Conservation (phyloP, 2,113 vertebrate genomes). For the Pygoscelis antarcticus region DNA sequence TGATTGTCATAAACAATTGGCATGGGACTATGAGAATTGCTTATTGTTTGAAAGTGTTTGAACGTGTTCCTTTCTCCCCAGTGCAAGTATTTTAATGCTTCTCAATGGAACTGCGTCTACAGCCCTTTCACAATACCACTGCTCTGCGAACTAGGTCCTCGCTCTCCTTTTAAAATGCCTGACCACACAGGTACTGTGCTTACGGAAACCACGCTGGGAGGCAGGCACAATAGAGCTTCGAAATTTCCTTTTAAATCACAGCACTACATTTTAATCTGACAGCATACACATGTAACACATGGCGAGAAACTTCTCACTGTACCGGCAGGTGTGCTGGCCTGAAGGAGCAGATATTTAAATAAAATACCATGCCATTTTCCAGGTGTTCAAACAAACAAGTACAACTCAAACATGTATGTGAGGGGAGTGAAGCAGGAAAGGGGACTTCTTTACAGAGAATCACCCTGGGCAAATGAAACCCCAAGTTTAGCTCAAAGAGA, state of each 20-base stretch:
- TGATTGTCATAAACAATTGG: background rate
- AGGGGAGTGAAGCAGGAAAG: background rate
- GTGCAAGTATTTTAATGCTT: background rate
- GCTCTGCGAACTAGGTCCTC: background rate
- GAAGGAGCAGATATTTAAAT: background rate
- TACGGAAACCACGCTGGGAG: background rate
- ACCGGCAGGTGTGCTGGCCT: background rate
- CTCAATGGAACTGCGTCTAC: background rate
- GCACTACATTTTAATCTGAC: background rate
- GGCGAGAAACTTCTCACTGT: background rate
- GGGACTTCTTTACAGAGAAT: background rate
- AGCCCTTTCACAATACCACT: background rate
- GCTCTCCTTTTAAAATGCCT: background rate
- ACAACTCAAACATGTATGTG: accelerated
- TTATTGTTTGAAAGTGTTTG: background rate
- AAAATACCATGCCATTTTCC: background rate
- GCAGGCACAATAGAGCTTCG: background rate
- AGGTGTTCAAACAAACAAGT: background rate
- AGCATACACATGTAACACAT: background rate
- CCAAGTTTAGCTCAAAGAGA: background rate
- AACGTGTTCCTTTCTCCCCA: background rate
- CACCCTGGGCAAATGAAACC: background rate
- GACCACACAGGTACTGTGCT: background rate
- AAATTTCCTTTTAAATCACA: background rate
- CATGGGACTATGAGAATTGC: background rate